Percentiles rank a stretch among this genome's conserved stretches.
Evolutionary conservation across 53 echinoderm and acorn worm species (phyloP).

Genomic region (Echinarachnius parma): DNA sequence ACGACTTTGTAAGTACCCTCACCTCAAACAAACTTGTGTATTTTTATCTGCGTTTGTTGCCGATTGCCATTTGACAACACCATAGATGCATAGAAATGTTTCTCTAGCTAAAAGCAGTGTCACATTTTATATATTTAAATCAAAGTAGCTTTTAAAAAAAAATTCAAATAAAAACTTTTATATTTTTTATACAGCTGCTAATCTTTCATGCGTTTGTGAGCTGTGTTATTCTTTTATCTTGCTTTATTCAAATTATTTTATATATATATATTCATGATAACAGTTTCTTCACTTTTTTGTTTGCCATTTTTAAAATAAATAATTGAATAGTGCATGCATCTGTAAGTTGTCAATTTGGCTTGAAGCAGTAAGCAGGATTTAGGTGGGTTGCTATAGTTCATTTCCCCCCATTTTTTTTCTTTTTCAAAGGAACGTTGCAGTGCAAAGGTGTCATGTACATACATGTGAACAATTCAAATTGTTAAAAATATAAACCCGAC

Average conservation of each 20-base stretch:
- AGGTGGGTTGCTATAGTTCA: slow-evolving; percentile 5
- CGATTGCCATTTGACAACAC: slow-evolving; percentile 38
- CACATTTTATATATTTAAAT: no score
- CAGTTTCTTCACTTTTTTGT: neutral
- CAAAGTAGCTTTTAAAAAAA: no score
- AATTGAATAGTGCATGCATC: slow-evolving; percentile 20
- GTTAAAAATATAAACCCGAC: no score
- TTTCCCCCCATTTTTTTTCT: neutral
- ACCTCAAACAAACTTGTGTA: slow-evolving; percentile 7
- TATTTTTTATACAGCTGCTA: no score
- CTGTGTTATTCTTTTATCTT: no score
- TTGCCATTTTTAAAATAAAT: neutral
- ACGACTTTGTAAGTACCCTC: slow-evolving; percentile 41
- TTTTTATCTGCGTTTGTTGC: slow-evolving; percentile 12
- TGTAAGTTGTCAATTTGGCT: slow-evolving; percentile 45
- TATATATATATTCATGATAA: no score
- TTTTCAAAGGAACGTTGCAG: slow-evolving; percentile 35
- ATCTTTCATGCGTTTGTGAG: no score
- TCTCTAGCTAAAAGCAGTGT: no score
- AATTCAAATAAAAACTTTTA: no score
- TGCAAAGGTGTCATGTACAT: slow-evolving; percentile 38
- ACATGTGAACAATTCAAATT: no score
- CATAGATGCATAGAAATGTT: slow-evolving; percentile 26
- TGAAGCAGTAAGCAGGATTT: slow-evolving; percentile 13
- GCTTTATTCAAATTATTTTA: no score